Conservation (phyloP, 2,888 invertebrate species). For the Byasa hedistus region DNA sequence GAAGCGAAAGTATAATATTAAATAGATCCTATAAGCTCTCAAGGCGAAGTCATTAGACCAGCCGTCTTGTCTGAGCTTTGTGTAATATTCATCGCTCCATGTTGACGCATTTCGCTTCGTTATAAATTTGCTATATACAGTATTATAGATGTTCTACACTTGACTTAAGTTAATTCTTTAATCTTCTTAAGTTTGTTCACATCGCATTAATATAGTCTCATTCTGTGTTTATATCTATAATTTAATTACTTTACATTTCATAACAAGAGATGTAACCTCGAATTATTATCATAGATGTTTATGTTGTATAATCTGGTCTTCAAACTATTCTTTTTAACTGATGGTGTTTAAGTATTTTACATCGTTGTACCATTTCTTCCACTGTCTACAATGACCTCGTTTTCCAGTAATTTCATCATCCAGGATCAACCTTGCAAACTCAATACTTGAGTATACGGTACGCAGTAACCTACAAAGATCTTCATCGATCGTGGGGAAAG, state of each 20-base stretch:
- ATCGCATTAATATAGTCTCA: not conserved
- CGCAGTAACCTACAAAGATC: too few relatives aligned
- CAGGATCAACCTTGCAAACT: too few relatives aligned
- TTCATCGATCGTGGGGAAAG: too few relatives aligned
- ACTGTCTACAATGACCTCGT: too few relatives aligned
- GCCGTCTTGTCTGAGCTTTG: conserved; percentile 11
- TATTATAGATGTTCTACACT: not conserved
- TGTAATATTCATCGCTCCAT: conserved; percentile 13
- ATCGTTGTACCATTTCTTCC: too few relatives aligned
- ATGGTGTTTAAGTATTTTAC: too few relatives aligned
- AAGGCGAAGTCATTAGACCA: conserved; percentile 29
- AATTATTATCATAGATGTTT: too few relatives aligned
- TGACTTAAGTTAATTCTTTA: not conserved
- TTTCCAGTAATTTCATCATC: too few relatives aligned
- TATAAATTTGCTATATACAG: conserved; percentile 3
- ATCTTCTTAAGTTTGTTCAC: not conserved
- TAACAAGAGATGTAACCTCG: too few relatives aligned
- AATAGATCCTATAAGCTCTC: conserved; percentile 29
- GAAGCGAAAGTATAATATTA: conserved; percentile 25
- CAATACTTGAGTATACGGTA: too few relatives aligned
- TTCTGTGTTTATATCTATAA: not conserved
- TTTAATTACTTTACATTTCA: not conserved
- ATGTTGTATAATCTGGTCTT: too few relatives aligned
- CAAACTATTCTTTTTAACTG: too few relatives aligned
- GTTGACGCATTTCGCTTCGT: not conserved